Evolutionary conservation across 2,888 invertebrate species (phyloP).

Genomic region (Bembecia ichneumoniformis): DNA sequence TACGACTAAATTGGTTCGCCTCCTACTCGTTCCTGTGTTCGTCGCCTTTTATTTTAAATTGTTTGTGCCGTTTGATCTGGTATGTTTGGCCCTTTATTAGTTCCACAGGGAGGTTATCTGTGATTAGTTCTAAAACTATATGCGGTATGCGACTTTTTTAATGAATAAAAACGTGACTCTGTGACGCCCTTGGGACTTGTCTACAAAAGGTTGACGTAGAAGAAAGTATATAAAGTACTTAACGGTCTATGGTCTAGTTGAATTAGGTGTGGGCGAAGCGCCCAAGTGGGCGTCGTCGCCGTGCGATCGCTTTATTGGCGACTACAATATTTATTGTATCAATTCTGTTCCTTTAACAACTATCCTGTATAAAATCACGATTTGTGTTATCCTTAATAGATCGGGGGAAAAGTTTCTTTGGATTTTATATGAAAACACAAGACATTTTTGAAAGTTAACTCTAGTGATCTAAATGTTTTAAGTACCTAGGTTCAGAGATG

Average conservation of each 20-base stretch:
- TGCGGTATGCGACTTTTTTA: not conserved
- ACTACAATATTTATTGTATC: not conserved
- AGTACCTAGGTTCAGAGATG: no score
- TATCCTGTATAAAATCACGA: no score
- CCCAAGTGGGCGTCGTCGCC: not conserved
- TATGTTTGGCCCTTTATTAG: no score
- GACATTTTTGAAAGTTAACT: no score
- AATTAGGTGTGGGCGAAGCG: constrained; percentile 1
- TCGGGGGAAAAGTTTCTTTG: no score
- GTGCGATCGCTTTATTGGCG: not conserved
- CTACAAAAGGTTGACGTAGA: not conserved
- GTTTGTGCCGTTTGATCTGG: no score
- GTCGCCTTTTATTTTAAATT: not conserved
- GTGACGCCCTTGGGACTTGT: not conserved
- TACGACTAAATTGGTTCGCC: constrained; percentile 32
- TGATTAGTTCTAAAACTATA: no score
- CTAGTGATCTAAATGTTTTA: no score
- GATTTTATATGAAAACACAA: no score
- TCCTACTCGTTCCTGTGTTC: constrained; percentile 10
- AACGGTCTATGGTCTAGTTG: not conserved
- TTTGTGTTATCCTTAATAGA: no score
- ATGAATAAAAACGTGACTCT: not conserved
- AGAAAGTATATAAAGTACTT: not conserved
- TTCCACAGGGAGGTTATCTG: no score
- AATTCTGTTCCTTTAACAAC: not conserved